These are phyloP conservation scores for Xestia ashworthii DNA, from an alignment of 2,888 invertebrate genomes.

Conservation along the genomic window DNA sequence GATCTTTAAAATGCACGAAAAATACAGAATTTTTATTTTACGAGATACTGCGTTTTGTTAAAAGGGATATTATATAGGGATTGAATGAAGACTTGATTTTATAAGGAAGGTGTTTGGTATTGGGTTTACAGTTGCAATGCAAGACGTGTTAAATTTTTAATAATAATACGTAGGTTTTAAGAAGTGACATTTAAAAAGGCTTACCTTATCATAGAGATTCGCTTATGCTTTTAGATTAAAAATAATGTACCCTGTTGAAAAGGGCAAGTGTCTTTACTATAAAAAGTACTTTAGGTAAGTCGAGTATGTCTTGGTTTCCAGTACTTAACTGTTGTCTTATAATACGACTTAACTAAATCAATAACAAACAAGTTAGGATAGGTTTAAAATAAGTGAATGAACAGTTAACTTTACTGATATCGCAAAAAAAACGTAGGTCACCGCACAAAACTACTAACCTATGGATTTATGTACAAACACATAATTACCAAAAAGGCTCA, in stretches of 20 bases:
- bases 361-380: neutral
- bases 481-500: neutral
- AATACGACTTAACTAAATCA: neutral
- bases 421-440: neutral
- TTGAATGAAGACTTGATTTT: slow-evolving; percentile 52
- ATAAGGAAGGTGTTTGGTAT: slow-evolving; percentile 44
- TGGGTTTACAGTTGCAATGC: slow-evolving; percentile 32
- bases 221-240: slow-evolving; percentile 1
- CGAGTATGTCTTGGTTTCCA: neutral
- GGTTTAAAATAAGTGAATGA: neutral
- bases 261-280: neutral
- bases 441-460: neutral
- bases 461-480: neutral
- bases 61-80: neutral
- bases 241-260: slow-evolving; percentile 9
- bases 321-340: neutral
- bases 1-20: neutral
- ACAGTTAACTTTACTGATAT: neutral
- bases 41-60: neutral
- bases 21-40: neutral
- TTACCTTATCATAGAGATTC: slow-evolving; percentile 10
- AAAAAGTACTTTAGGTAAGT: neutral
- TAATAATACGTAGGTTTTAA: neutral
- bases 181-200: slow-evolving; percentile 6
- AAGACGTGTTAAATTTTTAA: slow-evolving; percentile 31